Evolutionary conservation across 2,113 vertebrate species (phyloP).

Genomic region (Macroglossus sobrinus): DNA sequence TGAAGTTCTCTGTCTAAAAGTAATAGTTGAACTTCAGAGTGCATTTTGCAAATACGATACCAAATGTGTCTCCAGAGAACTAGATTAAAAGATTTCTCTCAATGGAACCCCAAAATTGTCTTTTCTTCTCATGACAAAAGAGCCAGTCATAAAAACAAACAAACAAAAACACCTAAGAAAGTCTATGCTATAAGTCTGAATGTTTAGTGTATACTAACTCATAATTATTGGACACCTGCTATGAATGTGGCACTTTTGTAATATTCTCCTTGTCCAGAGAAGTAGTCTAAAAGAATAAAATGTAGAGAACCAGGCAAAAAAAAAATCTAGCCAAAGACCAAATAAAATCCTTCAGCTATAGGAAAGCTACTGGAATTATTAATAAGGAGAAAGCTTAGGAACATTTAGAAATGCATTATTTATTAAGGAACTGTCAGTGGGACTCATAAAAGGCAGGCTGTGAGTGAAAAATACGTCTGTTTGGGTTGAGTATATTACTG

Average conservation of each 20-base stretch:
- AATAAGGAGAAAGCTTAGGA: constrained; percentile 58
- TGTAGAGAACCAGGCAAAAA: constrained; percentile 39
- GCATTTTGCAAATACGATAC: neutral
- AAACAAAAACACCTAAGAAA: neutral
- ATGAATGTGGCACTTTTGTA: neutral
- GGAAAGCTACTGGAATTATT: constrained; percentile 65
- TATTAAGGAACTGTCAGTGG: constrained; percentile 63
- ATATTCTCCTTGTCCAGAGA: neutral
- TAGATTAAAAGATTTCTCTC: neutral
- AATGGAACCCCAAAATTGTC: neutral
- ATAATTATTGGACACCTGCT: neutral
- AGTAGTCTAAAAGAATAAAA: constrained; percentile 31
- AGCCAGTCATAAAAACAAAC: neutral
- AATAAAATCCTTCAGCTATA: constrained; percentile 54
- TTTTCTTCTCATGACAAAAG: neutral
- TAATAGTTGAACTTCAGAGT: neutral
- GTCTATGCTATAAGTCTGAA: neutral
- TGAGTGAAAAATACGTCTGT: constrained; percentile 45
- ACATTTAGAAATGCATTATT: constrained; percentile 77
- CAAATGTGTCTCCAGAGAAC: neutral
- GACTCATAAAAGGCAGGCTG: constrained; percentile 64
- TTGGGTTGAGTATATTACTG: constrained; percentile 56
- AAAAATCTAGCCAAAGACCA: constrained; percentile 63
- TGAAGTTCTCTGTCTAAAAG: neutral
- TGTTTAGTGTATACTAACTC: neutral